Base-by-base conservation (phyloP, 1,140 invertebrate species). In the Cydia pomonella region DNA sequence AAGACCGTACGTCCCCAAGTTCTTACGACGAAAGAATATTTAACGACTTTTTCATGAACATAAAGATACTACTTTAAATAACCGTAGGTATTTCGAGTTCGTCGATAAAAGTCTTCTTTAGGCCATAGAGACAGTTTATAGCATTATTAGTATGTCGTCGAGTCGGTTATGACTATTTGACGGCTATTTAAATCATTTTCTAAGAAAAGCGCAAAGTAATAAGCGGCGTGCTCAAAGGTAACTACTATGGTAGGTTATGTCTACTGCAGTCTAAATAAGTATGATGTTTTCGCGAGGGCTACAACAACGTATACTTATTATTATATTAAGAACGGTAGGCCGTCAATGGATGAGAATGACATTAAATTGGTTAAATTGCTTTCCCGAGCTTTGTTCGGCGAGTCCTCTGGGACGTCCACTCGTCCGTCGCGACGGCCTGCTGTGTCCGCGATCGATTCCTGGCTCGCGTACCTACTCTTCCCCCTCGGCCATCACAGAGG, bases 321-420 rank as follows among this genome's bases (percentile, higher is more conserved):
- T 91, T 87, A 84, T 89, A 91, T 91, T 87, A 89, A 90, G 89
- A 89, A 85, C 87, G 85, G 87, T 86, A 87, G 82, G 79, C 80
- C 83, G 83, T 89, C 87, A 91, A 91, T 91, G 83, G 88, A 83
- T 77, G 81, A 80, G 90, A 89, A 92, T 84, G 83, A 92, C 84
- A 92, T 91, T 91, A 92, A 92, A 92, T 92, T 92, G 91, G 89
- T 90, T 91, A 89, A 92, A 91, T 92, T 91, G 87, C 89, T 89
- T 87, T 79, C 83, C 86, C 79, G 87, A 85, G 86, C 82, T 87
- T 83, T 79, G 81, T 80, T 82, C 79, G 84, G 83, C 82, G 76
- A 81, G 78, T 89, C 87, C 87, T 85, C 75, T 80, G 88, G 84
- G 88, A 80, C 77, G 80, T 78, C 82, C 82, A 77, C 79, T 82